phyloP scores from a whole-genome alignment of 2,797 vertebrate genomes.

The Aplochiton taeniatus region DNA sequence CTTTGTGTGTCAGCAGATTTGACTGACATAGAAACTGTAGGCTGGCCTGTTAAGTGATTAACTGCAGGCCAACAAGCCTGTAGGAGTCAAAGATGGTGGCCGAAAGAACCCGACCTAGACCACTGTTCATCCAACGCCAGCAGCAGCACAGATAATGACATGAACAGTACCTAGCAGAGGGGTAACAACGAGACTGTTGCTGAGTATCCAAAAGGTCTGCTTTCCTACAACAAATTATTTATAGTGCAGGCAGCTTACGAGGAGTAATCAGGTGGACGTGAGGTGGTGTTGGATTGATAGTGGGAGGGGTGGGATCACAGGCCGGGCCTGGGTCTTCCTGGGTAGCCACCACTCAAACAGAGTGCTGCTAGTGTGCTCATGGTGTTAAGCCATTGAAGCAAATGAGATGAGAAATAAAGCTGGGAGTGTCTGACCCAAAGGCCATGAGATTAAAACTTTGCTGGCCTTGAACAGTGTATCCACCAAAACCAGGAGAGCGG shows the following conservation, averaged over 20 bases:
- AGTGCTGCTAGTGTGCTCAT: not conserved
- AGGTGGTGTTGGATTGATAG: constrained; percentile 57
- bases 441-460: not conserved
- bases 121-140: not conserved
- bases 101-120: not conserved
- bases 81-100: not conserved
- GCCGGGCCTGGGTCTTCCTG: constrained; percentile 16
- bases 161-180: not conserved
- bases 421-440: not conserved
- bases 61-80: not conserved
- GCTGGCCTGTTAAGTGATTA: not conserved
- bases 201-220: constrained; percentile 54
- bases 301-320: constrained; percentile 22
- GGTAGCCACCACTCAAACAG: not conserved
- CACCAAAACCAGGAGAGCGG: no score
- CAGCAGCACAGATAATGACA: not conserved
- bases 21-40: no score
- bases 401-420: not conserved
- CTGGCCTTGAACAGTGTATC: no score
- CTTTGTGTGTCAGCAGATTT: not conserved
- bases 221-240: constrained; percentile 78
- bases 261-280: constrained; percentile 47
- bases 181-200: constrained; percentile 15
- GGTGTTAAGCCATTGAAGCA: not conserved
- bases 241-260: constrained; percentile 62